These are phyloP conservation scores for Hypotaenidia philippensis DNA, from an alignment of 2,797 vertebrate species.

Conservation along the genomic window DNA sequence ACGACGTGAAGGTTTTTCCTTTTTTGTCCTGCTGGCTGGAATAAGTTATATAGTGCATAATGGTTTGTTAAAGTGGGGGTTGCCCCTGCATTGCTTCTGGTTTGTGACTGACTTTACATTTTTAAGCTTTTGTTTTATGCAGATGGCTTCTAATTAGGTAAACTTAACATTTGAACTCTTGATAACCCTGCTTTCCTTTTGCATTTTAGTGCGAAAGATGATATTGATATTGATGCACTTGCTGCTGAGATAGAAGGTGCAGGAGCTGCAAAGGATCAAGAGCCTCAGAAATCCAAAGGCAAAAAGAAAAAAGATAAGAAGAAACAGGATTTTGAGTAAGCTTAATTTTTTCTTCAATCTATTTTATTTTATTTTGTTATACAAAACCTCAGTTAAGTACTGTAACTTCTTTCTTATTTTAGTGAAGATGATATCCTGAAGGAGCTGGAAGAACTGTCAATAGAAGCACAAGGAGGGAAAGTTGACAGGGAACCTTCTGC, in stretches of 20 bases:
- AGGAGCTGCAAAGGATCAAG: conserved; percentile 89
- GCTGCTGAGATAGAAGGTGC: conserved; percentile 94
- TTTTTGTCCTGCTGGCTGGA: background rate
- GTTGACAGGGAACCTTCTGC: conserved; percentile 78
- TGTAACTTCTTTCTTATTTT: conserved; percentile 63
- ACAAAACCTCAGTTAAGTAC: background rate
- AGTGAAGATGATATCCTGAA: conserved; percentile 97
- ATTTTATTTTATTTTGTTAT: background rate
- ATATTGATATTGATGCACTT: conserved; percentile 90
- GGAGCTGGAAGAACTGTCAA: conserved; percentile 92
- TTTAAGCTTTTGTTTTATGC: background rate
- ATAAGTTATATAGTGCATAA: background rate
- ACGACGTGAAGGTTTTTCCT: background rate
- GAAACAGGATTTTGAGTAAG: conserved; percentile 89
- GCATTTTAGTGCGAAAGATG: conserved; percentile 87
- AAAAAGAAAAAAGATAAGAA: conserved; percentile 91
- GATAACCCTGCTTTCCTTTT: background rate
- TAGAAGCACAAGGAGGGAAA: conserved; percentile 89
- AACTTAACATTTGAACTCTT: background rate
- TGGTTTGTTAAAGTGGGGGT: background rate
- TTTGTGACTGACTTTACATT: background rate
- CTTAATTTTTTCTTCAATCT: accelerated
- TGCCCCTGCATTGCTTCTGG: background rate
- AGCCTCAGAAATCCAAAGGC: conserved; percentile 87
- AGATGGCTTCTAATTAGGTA: background rate